Conservation (phyloP, 2,113 vertebrate species). For the Malurus alboscapulatus region DNA sequence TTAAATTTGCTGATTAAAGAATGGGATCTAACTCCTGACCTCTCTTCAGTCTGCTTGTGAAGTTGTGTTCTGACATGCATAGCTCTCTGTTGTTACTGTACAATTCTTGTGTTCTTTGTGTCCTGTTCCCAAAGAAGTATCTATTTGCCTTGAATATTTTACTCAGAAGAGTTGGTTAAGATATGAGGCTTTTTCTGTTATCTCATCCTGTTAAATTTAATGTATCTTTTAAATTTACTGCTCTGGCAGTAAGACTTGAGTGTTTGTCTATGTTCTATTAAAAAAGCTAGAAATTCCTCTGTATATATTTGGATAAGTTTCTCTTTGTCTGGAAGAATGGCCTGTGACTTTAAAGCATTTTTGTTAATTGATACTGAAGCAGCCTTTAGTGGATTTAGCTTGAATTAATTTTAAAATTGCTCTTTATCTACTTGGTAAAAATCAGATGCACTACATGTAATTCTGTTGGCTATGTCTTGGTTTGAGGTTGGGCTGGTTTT, state of each 20-base stretch:
- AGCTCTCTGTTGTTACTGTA: background rate
- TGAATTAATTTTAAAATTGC: background rate
- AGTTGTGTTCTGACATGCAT: accelerated
- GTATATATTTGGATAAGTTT: background rate
- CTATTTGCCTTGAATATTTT: background rate
- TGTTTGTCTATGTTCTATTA: background rate
- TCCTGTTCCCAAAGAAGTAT: background rate
- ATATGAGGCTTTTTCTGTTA: background rate
- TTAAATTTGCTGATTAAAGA: background rate
- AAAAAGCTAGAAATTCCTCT: background rate
- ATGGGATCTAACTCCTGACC: background rate
- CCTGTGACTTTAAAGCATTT: background rate
- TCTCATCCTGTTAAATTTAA: background rate
- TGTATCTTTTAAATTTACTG: background rate
- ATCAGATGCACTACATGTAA: background rate
- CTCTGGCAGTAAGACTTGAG: background rate
- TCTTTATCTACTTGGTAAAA: background rate
- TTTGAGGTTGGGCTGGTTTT: accelerated
- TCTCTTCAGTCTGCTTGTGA: background rate
- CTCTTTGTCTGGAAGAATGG: background rate
- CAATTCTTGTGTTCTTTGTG: background rate
- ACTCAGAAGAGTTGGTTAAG: background rate
- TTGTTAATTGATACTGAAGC: background rate
- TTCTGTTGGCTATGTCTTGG: background rate
- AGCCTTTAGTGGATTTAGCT: background rate